Conservation (phyloP, 2,888 invertebrate species). For the Hanleya hanleyi region DNA sequence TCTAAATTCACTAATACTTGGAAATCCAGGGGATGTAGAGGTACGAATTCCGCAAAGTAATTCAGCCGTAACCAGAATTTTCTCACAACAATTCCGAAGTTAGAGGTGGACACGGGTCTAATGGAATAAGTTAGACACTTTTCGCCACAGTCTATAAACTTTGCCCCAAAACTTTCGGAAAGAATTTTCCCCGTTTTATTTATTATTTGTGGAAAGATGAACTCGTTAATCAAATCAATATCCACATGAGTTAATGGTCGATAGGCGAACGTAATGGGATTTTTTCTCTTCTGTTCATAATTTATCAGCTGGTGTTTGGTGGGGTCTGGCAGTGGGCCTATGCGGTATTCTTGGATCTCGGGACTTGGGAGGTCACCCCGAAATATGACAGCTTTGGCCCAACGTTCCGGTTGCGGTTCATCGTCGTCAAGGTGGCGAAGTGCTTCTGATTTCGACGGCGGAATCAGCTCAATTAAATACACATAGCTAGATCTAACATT, state of each 20-base stretch:
- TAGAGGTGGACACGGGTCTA: constrained; percentile 18
- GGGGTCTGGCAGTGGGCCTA: constrained; percentile 50
- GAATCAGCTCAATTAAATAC: constrained; percentile 43
- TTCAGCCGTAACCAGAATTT: constrained; percentile 40
- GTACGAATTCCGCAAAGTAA: constrained; percentile 39
- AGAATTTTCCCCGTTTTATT: constrained; percentile 26
- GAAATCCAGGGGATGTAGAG: constrained; percentile 51
- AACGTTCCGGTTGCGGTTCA: constrained; percentile 36
- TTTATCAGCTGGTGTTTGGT: constrained; percentile 30
- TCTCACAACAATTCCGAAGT: constrained; percentile 20
- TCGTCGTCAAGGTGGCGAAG: constrained; percentile 38
- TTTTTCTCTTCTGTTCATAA: constrained; percentile 17
- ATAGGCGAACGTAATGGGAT: constrained; percentile 30
- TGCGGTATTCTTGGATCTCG: constrained; percentile 45
- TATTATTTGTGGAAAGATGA: constrained; percentile 26
- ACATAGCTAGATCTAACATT: constrained; percentile 32
- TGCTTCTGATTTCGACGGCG: constrained; percentile 45
- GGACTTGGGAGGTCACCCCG: constrained; percentile 35
- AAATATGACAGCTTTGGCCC: constrained; percentile 45
- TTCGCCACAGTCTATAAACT: constrained; percentile 24
- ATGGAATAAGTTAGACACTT: constrained; percentile 34
- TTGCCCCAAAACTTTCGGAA: constrained; percentile 28
- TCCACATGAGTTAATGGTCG: constrained; percentile 35
- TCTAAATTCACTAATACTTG: constrained; percentile 43
- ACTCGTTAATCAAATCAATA: constrained; percentile 9